Conservation (phyloP, 2,113 vertebrate species). For the Amphiprion ocellaris region DNA sequence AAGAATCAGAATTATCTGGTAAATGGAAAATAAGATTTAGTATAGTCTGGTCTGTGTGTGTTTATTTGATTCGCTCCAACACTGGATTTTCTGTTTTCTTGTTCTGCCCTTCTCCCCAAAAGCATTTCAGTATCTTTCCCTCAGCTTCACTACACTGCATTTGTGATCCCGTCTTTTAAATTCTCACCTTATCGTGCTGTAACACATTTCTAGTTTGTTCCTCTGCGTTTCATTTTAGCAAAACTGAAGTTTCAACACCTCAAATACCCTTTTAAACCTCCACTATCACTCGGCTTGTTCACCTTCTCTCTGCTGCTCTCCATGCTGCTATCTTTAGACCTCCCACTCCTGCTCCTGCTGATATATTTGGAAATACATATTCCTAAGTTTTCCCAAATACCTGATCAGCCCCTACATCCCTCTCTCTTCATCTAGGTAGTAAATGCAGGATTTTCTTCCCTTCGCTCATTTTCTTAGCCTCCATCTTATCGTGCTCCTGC, state of each 20-base stretch:
- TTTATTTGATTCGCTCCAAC: not conserved
- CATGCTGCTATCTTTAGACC: conserved; percentile 57
- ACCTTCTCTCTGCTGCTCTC: conserved; percentile 34
- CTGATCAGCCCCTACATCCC: not conserved
- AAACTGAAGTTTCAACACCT: not conserved
- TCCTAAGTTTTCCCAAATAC: conserved; percentile 21
- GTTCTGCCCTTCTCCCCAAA: not conserved
- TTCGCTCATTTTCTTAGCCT: conserved; percentile 5
- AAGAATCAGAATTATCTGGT: not conserved
- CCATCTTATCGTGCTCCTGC: conserved; percentile 9
- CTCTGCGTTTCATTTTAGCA: not conserved
- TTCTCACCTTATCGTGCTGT: not conserved
- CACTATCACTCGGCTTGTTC: conserved; percentile 22
- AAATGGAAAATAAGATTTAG: conserved; percentile 9
- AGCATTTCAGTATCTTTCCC: not conserved
- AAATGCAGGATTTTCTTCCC: conserved; percentile 11
- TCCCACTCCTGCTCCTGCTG: conserved; percentile 63
- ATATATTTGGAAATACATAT: conserved; percentile 63
- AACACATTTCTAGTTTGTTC: not conserved
- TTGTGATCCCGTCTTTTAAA: not conserved
- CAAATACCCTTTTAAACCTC: not conserved
- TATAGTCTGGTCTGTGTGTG: conserved; percentile 17
- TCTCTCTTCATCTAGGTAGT: not conserved
- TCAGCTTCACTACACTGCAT: not conserved
- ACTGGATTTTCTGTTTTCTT: not conserved